These are phyloP conservation scores for Pteromalus puparum DNA, from an alignment of 1,140 invertebrate genomes.

Conservation along the genomic window DNA sequence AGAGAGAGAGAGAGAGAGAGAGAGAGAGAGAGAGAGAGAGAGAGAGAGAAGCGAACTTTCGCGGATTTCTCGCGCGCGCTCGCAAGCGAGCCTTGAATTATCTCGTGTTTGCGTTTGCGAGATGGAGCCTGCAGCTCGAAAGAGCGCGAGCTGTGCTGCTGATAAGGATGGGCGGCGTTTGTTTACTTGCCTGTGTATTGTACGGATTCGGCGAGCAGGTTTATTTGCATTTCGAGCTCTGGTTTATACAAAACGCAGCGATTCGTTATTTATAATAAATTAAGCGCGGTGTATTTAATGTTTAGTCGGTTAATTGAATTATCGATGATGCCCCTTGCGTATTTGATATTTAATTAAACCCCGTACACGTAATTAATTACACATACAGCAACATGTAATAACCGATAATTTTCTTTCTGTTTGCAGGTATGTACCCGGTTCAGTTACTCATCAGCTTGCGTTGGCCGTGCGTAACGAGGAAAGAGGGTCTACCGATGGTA, in stretches of 20 bases:
- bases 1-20: not conserved
- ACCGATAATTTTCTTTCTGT: slow-evolving; percentile 55
- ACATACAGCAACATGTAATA: not conserved
- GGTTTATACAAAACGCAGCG: too few species aligned
- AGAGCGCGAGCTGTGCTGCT: not conserved
- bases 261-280: too few species aligned
- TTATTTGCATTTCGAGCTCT: too few species aligned
- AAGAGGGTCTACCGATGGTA: slow-evolving; percentile 34
- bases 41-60: not conserved
- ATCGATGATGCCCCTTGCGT: not conserved
- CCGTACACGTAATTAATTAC: not conserved
- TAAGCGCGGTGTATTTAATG: too few species aligned
- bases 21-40: not conserved
- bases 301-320: not conserved
- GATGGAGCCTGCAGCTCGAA: not conserved
- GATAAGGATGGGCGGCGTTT: not conserved
- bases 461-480: slow-evolving; percentile 31
- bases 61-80: slow-evolving; percentile 1
- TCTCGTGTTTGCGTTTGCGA: not conserved
- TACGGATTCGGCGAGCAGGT: not conserved
- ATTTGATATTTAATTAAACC: not conserved
- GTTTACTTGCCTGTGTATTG: not conserved
- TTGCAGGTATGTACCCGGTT: slow-evolving; percentile 70
- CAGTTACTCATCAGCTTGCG: slow-evolving; percentile 40
- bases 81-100: slow-evolving; percentile 10